Evolutionary conservation across 2,888 invertebrate genomes (phyloP).

Genomic region (Idaea straminata): DNA sequence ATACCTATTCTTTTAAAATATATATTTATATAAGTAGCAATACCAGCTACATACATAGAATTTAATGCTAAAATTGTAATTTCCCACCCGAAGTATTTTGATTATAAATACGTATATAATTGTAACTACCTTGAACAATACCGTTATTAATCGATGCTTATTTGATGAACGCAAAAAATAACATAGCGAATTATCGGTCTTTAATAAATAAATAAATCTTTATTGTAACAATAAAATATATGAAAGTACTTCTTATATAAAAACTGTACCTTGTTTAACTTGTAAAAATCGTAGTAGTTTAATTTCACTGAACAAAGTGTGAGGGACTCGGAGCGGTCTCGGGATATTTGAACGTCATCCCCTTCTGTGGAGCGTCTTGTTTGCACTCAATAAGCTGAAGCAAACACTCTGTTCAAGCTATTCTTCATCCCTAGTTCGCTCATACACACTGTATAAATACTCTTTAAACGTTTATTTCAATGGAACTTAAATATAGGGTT

Average conservation of each 20-base stretch:
- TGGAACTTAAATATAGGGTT: not conserved
- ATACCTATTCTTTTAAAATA: too few species aligned
- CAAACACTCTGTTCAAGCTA: conserved; percentile 50
- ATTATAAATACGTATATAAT: too few species aligned
- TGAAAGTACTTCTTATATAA: not conserved
- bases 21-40: too few species aligned
- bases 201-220: too few species aligned
- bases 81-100: too few species aligned
- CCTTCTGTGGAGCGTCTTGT: conserved; percentile 35
- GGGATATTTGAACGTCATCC: conserved; percentile 39
- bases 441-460: conserved; percentile 11
- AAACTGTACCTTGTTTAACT: not conserved
- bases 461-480: conserved; percentile 13
- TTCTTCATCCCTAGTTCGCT: conserved; percentile 38
- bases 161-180: too few species aligned
- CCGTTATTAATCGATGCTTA: too few species aligned
- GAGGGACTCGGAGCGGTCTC: conserved; percentile 15
- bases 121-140: too few species aligned
- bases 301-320: conserved; percentile 39
- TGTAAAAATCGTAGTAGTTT: conserved; percentile 27
- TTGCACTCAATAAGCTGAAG: conserved; percentile 61
- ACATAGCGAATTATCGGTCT: too few species aligned
- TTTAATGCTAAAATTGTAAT: too few species aligned
- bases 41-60: too few species aligned
- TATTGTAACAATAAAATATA: too few species aligned